Conservation (phyloP, 2,113 vertebrate species). For the Clarias batrachus region DNA sequence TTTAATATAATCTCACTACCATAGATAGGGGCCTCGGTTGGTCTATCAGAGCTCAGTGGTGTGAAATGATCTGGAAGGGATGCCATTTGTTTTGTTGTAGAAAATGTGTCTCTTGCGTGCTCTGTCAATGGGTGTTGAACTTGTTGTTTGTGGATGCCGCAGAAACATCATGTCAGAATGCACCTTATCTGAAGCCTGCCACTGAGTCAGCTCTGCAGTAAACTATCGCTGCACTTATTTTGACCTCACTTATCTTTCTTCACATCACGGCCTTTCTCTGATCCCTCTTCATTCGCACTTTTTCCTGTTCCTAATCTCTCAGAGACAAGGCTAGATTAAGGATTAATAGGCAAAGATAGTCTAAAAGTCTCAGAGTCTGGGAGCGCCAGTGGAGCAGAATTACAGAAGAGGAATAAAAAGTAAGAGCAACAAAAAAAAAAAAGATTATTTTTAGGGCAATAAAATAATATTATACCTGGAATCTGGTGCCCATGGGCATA, state of each 20-base stretch:
- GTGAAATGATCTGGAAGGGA: neutral
- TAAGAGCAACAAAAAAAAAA: too few relatives aligned
- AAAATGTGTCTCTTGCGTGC: neutral
- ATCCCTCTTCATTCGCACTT: neutral
- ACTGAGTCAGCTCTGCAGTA: slow-evolving; percentile 6
- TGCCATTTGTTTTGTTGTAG: neutral
- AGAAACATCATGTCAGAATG: neutral
- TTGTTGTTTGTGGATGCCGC: slow-evolving; percentile 5
- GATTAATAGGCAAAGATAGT: neutral
- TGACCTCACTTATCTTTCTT: neutral
- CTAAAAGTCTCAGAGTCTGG: neutral
- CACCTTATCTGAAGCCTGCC: slow-evolving; percentile 1
- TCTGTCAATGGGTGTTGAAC: neutral
- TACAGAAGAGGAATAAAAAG: too few relatives aligned
- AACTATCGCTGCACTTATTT: neutral
- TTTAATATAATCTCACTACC: neutral
- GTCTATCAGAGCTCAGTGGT: neutral
- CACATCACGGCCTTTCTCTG: neutral
- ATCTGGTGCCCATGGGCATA: too few relatives aligned
- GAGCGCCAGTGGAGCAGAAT: too few relatives aligned
- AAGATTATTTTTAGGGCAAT: too few relatives aligned
- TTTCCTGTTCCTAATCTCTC: neutral
- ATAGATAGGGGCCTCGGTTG: neutral
- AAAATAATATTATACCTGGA: too few relatives aligned
- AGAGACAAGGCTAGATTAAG: neutral